These are phyloP conservation scores for Accipiter cooperii DNA, from an alignment of 2,113 vertebrate species.

Conservation along the genomic window DNA sequence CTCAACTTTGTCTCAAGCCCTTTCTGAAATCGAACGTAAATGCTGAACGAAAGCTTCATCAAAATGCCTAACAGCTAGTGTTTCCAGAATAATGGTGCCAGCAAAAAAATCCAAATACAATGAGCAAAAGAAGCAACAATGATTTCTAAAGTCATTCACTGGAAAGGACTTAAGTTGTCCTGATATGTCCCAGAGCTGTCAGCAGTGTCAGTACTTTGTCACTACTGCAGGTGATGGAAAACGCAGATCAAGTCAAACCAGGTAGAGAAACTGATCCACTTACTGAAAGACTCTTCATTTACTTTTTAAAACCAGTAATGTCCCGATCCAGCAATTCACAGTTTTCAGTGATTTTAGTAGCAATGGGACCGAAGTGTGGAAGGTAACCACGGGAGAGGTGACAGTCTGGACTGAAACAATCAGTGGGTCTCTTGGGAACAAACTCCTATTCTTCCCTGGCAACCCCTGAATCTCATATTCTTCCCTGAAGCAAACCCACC, in stretches of 20 bases:
- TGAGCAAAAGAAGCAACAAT: not conserved
- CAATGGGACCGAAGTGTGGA: not conserved
- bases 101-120: not conserved
- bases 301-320: not conserved
- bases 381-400: not conserved
- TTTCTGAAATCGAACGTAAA: not conserved
- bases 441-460: not conserved
- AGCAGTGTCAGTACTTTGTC: not conserved
- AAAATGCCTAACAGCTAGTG: not conserved
- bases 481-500: not conserved
- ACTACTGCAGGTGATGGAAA: not conserved
- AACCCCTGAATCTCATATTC: not conserved
- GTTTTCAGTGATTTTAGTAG: not conserved
- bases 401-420: not conserved
- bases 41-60: not conserved
- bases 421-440: not conserved
- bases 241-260: not conserved
- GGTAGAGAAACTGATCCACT: not conserved
- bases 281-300: not conserved
- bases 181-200: not conserved
- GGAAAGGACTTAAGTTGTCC: not conserved
- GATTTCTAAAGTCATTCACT: not conserved
- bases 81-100: not conserved
- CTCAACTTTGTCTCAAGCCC: not conserved
- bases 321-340: not conserved